Conservation (phyloP, 2,888 invertebrate genomes). For the Hymenopus coronatus region DNA sequence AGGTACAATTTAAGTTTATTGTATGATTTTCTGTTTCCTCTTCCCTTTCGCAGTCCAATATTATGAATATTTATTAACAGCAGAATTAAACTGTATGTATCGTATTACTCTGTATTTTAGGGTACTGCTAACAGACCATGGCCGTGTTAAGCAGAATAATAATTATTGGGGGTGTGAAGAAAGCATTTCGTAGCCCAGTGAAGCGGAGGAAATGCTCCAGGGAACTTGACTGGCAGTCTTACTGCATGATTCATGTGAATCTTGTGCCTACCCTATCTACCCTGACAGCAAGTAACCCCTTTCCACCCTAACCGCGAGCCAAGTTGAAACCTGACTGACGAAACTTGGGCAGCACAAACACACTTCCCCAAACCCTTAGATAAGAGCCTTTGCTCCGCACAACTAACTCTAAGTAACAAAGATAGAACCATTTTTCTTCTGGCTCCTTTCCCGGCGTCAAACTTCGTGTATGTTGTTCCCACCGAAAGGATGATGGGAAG, state of each 20-base stretch:
- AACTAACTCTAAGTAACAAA: background rate
- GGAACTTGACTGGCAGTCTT: background rate
- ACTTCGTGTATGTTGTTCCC: background rate
- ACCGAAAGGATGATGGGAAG: background rate
- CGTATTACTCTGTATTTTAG: too few species aligned
- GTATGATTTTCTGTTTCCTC: too few species aligned
- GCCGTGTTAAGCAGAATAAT: too few species aligned
- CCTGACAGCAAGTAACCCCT: background rate
- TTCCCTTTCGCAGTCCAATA: too few species aligned
- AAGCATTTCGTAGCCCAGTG: background rate
- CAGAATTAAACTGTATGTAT: too few species aligned
- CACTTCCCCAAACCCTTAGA: background rate
- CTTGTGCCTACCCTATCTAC: background rate
- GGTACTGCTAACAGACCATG: too few species aligned
- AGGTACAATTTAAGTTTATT: too few species aligned
- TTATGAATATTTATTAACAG: too few species aligned
- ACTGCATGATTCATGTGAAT: background rate
- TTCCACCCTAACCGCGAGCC: background rate
- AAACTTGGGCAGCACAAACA: background rate
- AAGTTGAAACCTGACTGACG: background rate
- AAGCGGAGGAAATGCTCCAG: background rate
- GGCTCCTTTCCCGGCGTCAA: background rate
- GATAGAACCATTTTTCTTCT: background rate
- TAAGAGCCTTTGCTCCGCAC: background rate
- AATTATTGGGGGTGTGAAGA: background rate